phyloP scores from a whole-genome alignment of 2,113 vertebrate species.

The Lasiurus borealis region DNA sequence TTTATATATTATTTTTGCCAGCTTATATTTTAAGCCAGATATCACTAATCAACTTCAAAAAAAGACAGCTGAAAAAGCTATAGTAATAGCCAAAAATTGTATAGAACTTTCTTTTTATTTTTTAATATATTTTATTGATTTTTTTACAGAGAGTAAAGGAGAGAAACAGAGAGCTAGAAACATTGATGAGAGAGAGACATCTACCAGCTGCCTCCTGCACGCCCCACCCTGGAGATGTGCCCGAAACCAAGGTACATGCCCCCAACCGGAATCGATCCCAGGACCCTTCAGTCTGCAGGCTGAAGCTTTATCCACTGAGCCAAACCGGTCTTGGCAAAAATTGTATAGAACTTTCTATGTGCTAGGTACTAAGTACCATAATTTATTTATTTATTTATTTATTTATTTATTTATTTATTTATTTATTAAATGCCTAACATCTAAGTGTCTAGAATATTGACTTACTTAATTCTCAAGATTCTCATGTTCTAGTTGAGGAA shows the following conservation, averaged over 20 bases:
- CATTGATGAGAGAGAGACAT: too few species aligned
- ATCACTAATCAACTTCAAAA: conserved; percentile 31
- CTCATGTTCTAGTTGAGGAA: conserved; percentile 46
- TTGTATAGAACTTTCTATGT: neutral
- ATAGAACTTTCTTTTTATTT: neutral
- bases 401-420: too few species aligned
- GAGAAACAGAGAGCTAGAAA: too few species aligned
- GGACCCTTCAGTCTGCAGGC: too few species aligned
- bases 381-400: neutral
- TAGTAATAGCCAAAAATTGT: neutral
- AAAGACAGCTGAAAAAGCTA: neutral
- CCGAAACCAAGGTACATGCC: too few species aligned
- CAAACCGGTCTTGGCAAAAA: too few species aligned
- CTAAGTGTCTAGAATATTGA: neutral
- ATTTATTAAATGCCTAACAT: neutral
- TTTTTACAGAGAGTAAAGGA: too few species aligned
- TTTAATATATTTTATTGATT: too few species aligned
- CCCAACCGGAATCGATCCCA: too few species aligned
- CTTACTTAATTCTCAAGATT: conserved; percentile 41
- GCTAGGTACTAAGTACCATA: neutral
- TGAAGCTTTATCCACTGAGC: too few species aligned
- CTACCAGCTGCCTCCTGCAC: too few species aligned
- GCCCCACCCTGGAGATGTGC: too few species aligned
- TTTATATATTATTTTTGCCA: conserved; percentile 40
- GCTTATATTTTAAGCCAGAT: conserved; percentile 50